A percentile compares a stretch with the other conserved stretches of the same genome.
Conservation (phyloP, 2,888 invertebrate species). For the Melanostoma mellinum region DNA sequence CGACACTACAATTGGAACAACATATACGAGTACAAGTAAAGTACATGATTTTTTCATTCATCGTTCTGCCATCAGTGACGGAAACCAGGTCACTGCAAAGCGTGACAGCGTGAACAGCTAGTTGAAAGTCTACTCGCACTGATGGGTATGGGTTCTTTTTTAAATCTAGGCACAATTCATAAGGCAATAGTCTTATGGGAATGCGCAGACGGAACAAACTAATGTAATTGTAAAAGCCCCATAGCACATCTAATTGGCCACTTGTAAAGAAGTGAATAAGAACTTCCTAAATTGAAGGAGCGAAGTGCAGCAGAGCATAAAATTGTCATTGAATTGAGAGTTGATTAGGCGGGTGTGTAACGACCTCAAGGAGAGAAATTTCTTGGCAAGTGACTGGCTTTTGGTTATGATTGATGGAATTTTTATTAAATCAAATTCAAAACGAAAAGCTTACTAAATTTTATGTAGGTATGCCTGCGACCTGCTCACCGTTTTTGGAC, state of each 20-base stretch:
- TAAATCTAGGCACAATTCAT: neutral
- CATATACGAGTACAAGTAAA: neutral
- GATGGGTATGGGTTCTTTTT: slow-evolving; percentile 3
- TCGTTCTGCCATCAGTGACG: slow-evolving; percentile 26
- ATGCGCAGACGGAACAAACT: slow-evolving; percentile 22
- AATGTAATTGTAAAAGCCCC: slow-evolving; percentile 27
- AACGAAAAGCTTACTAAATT: too few species aligned
- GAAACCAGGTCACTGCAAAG: slow-evolving; percentile 63
- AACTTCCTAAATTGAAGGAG: slow-evolving; percentile 49
- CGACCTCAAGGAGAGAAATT: too few species aligned
- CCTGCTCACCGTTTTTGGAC: too few species aligned
- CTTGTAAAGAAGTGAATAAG: slow-evolving; percentile 57
- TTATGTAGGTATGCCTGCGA: too few species aligned
- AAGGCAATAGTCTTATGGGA: slow-evolving; percentile 23
- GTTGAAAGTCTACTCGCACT: neutral
- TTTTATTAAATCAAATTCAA: too few species aligned
- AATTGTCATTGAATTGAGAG: neutral
- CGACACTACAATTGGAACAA: slow-evolving; percentile 18
- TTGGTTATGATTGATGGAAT: too few species aligned
- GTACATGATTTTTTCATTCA: slow-evolving; percentile 28
- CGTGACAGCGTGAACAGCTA: slow-evolving; percentile 58
- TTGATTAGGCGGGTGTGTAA: too few species aligned
- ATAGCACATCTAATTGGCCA: slow-evolving; percentile 58
- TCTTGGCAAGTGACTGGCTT: too few species aligned
- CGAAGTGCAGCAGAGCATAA: neutral